Percentiles rank a stretch among this genome's conserved stretches.
Conservation (phyloP, 2,888 invertebrate genomes). For the Scaptomyza polygonia region DNA sequence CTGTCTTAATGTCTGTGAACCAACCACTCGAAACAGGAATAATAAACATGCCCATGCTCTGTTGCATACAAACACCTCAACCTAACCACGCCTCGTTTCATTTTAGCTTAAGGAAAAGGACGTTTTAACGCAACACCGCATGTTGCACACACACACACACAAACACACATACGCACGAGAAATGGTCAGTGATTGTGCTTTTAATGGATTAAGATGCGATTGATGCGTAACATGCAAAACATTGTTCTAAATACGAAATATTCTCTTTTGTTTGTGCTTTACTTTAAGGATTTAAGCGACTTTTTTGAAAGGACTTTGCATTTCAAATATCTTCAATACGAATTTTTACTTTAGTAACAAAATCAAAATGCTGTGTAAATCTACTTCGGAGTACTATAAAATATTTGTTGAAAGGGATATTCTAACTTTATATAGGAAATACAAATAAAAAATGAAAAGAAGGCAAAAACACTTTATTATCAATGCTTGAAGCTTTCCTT, state of each 20-base stretch:
- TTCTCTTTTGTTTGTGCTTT: too few species aligned
- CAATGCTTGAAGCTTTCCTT: not conserved
- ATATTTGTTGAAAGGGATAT: too few species aligned
- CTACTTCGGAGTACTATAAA: too few species aligned
- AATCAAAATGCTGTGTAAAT: too few species aligned
- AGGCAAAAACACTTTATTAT: not conserved
- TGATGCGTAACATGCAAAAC: not conserved
- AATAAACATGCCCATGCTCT: conserved; percentile 59
- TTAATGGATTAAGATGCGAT: conserved; percentile 18
- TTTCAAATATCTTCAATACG: not conserved
- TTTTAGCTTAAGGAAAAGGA: conserved; percentile 50
- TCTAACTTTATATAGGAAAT: too few species aligned
- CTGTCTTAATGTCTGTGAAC: conserved; percentile 6
- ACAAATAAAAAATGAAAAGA: too few species aligned
- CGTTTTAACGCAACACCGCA: conserved; percentile 35
- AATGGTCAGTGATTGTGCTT: conserved; percentile 13
- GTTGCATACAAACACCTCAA: not conserved
- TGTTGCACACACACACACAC: conserved; percentile 27
- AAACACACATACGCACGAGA: conserved; percentile 10
- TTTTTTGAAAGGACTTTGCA: too few species aligned
- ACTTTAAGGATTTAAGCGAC: too few species aligned
- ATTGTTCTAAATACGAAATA: too few species aligned
- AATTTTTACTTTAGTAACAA: not conserved
- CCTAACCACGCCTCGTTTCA: not conserved
- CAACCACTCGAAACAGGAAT: conserved; percentile 41